These are phyloP conservation scores for Aethina tumida DNA, from an alignment of 1,140 invertebrate species.

Conservation along the genomic window DNA sequence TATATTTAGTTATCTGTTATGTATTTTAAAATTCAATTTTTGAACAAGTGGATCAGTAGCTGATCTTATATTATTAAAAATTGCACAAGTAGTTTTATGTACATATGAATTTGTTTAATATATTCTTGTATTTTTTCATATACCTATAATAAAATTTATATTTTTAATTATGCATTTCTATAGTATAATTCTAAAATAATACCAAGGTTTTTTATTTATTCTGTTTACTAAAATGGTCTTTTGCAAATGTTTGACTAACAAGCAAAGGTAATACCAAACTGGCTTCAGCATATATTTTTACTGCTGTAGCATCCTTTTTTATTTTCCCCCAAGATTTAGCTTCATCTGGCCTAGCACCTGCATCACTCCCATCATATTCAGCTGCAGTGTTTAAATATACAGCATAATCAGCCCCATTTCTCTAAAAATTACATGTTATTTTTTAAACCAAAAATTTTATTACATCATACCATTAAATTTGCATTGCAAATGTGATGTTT, in stretches of 20 bases:
- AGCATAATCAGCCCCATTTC: slow-evolving; percentile 95
- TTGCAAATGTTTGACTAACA: slow-evolving; percentile 92
- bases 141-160: too few relatives aligned
- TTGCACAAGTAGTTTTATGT: too few relatives aligned
- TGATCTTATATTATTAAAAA: too few relatives aligned
- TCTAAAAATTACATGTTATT: slow-evolving; percentile 41
- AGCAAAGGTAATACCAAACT: slow-evolving; percentile 89
- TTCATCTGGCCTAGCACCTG: slow-evolving; percentile 95
- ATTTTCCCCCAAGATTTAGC: slow-evolving; percentile 99
- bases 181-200: too few relatives aligned
- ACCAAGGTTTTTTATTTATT: too few relatives aligned
- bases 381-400: slow-evolving; percentile 96
- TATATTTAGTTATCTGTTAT: too few relatives aligned
- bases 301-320: slow-evolving; percentile 74
- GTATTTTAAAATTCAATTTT: too few relatives aligned
- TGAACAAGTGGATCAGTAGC: too few relatives aligned
- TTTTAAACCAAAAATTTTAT: slow-evolving; percentile 2
- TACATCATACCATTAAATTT: slow-evolving; percentile 73
- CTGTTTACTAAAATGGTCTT: slow-evolving; percentile 24
- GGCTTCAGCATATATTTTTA: slow-evolving; percentile 96
- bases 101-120: too few relatives aligned
- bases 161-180: too few relatives aligned
- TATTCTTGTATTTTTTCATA: too few relatives aligned
- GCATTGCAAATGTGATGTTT: slow-evolving; percentile 99
- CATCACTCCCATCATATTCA: slow-evolving; percentile 98